Evolutionary conservation across 2,113 vertebrate species (phyloP).

Genomic region (Noctilio leporinus): DNA sequence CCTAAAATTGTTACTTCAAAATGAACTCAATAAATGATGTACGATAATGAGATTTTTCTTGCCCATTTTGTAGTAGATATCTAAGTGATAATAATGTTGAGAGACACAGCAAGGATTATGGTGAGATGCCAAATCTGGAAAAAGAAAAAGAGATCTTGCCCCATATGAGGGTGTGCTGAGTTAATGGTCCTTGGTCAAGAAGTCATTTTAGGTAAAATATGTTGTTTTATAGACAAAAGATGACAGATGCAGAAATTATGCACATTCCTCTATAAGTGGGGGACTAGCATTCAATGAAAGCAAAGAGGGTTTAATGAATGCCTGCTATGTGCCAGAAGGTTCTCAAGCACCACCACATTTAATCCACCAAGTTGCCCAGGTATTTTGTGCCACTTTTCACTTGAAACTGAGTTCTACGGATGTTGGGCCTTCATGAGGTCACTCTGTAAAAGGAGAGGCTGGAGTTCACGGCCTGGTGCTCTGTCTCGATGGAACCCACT

Average conservation of each 20-base stretch:
- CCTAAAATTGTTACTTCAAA: not conserved
- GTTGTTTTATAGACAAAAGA: not conserved
- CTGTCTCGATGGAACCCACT: not conserved
- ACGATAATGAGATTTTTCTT: not conserved
- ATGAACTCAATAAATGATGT: not conserved
- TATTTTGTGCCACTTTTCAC: not conserved
- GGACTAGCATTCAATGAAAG: not conserved
- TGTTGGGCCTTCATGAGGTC: not conserved
- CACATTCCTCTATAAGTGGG: not conserved
- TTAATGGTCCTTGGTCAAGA: not conserved
- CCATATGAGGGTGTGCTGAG: fast-evolving
- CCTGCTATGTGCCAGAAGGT: not conserved
- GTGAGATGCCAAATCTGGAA: not conserved
- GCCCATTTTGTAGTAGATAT: not conserved
- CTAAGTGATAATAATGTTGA: not conserved
- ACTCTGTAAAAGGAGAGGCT: not conserved
- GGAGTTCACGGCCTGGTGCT: not conserved
- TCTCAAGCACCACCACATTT: not conserved
- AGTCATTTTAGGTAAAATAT: not conserved
- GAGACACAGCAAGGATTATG: too few species aligned
- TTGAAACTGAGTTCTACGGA: not conserved
- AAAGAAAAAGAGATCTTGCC: not conserved
- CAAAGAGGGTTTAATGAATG: not conserved
- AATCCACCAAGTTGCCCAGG: not conserved
- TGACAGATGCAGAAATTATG: not conserved